Conservation (phyloP, 2,113 vertebrate species). For the Fregetta grallaria region DNA sequence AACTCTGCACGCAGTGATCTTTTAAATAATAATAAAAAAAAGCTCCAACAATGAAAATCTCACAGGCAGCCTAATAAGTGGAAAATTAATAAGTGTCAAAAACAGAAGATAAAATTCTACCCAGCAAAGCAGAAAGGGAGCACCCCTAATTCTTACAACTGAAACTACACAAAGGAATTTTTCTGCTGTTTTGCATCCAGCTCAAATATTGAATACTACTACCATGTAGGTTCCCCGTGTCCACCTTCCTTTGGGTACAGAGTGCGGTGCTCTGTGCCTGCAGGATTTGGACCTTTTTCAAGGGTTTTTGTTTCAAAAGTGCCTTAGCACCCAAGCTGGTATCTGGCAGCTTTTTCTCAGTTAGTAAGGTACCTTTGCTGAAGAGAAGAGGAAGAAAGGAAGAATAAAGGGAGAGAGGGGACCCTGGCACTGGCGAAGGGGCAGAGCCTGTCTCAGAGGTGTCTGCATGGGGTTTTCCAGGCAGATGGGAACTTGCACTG, state of each 20-base stretch:
- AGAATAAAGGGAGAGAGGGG: background rate
- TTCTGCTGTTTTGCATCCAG: background rate
- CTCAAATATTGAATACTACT: background rate
- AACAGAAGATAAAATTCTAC: background rate
- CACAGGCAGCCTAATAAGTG: background rate
- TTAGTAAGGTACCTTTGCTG: background rate
- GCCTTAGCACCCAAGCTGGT: background rate
- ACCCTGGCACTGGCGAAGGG: background rate
- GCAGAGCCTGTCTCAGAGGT: background rate
- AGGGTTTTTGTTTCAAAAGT: background rate
- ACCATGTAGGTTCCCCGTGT: background rate
- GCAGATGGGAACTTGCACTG: background rate
- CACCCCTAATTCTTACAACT: background rate
- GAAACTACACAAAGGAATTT: background rate
- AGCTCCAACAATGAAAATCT: background rate
- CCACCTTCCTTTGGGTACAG: background rate
- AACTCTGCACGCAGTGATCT: background rate
- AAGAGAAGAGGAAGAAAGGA: background rate
- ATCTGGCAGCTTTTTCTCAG: background rate
- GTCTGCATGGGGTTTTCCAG: background rate
- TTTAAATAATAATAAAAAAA: background rate
- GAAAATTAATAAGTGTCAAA: conserved; percentile 1
- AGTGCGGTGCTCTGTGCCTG: accelerated
- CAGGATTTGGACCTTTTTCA: background rate
- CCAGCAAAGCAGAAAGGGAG: background rate